Percentiles rank a stretch among this genome's conserved stretches.
Conservation (phyloP, 2,888 invertebrate genomes). For the Scrobipalpa atriplicella region DNA sequence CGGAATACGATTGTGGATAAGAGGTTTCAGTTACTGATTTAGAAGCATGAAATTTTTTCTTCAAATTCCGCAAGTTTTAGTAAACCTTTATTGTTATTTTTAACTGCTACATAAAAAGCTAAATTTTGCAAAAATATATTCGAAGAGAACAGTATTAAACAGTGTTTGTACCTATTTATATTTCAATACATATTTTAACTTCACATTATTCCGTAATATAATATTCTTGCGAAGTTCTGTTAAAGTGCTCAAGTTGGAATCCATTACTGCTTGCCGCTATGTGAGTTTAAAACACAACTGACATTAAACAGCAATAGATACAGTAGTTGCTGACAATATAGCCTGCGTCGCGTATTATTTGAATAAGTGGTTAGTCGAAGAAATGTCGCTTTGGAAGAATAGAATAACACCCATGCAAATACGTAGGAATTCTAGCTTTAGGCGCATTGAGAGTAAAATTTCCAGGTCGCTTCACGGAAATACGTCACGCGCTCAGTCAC, state of each 20-base stretch:
- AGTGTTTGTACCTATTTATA: background rate
- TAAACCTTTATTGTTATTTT: no score
- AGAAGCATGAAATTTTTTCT: no score
- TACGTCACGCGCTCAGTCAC: no score
- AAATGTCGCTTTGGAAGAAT: background rate
- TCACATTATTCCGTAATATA: background rate
- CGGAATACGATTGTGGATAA: background rate
- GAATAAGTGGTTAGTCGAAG: background rate
- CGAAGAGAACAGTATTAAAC: background rate
- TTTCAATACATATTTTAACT: background rate
- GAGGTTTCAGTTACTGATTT: background rate
- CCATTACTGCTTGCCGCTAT: background rate
- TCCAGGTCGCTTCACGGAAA: no score
- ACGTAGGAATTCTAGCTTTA: no score
- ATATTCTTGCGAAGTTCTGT: background rate
- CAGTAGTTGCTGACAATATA: background rate
- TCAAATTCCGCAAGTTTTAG: no score
- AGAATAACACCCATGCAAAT: background rate
- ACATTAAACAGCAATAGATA: background rate
- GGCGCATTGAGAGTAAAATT: no score
- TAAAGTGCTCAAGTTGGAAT: background rate
- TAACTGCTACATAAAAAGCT: no score
- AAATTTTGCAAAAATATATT: background rate
- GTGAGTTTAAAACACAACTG: background rate
- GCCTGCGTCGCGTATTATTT: background rate